A percentile compares a stretch with the other conserved stretches of the same genome.
phyloP scores from a whole-genome alignment of 2,797 vertebrate genomes.

The Remorina albescens region DNA sequence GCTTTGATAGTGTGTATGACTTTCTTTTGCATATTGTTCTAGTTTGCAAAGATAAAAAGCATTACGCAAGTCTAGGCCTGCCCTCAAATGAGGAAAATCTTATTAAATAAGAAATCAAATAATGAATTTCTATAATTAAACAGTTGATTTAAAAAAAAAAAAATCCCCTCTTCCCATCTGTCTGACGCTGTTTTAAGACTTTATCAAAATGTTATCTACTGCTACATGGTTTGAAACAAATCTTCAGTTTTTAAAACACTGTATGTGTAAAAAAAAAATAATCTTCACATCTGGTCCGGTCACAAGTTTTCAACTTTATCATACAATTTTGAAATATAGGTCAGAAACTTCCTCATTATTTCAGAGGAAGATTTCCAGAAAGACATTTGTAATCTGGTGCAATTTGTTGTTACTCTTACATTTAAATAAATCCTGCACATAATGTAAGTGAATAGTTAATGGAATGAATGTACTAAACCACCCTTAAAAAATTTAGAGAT shows the following conservation, averaged over 20 bases:
- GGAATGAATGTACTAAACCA: not conserved
- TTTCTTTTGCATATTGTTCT: slow-evolving; percentile 47
- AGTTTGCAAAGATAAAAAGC: slow-evolving; percentile 32
- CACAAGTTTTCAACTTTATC: not conserved
- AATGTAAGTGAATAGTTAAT: not conserved
- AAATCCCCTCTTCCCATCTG: not conserved
- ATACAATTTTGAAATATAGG: not conserved
- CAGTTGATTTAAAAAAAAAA: slow-evolving; percentile 6
- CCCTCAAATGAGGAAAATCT: not conserved
- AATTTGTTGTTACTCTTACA: no score
- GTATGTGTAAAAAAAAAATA: no score
- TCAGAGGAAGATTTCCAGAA: not conserved
- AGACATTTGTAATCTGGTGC: no score
- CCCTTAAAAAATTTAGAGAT: not conserved
- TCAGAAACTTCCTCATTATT: not conserved
- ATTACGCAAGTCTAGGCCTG: slow-evolving; percentile 5
- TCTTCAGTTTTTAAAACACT: no score
- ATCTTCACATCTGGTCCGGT: no score
- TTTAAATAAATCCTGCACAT: slow-evolving; percentile 4
- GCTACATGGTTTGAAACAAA: no score
- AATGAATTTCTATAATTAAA: slow-evolving; percentile 17
- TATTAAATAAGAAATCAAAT: not conserved
- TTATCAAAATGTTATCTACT: no score
- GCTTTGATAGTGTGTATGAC: slow-evolving; percentile 33
- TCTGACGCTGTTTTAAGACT: no score